A percentile compares a stretch with the other conserved stretches of the same genome.
Conservation (phyloP, 2,797 vertebrate species). For the Lutjanus campechanus region DNA sequence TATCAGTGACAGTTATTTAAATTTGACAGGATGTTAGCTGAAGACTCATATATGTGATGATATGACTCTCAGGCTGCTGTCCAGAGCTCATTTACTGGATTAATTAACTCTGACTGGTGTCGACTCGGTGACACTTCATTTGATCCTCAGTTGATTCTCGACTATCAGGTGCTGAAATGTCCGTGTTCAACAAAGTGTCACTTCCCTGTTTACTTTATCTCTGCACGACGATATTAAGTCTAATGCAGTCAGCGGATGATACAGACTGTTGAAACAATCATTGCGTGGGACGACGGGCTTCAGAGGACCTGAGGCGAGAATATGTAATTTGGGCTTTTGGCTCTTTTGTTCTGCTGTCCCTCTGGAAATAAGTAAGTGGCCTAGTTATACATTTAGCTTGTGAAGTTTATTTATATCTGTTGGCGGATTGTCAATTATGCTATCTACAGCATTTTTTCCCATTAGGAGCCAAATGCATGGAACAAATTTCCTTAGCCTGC, state of each 20-base stretch:
- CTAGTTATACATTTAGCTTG: constrained; percentile 47
- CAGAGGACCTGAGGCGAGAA: constrained; percentile 21
- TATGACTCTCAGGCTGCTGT: constrained; percentile 29
- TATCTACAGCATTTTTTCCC: constrained; percentile 35
- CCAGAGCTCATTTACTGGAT: constrained; percentile 23
- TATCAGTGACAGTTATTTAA: constrained; percentile 30
- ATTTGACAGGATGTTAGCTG: constrained; percentile 28
- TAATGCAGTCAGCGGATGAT: neutral
- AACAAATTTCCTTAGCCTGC: constrained; percentile 22
- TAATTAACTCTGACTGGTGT: constrained; percentile 43
- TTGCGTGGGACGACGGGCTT: constrained; percentile 6
- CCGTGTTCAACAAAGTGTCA: neutral
- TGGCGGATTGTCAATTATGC: constrained; percentile 52
- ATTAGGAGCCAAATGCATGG: constrained; percentile 33
- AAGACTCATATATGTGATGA: constrained; percentile 13
- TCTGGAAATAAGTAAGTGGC: constrained; percentile 50
- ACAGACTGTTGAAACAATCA: constrained; percentile 5
- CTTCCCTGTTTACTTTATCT: constrained; percentile 5
- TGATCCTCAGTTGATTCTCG: neutral
- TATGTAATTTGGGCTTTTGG: constrained; percentile 32
- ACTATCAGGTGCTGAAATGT: constrained; percentile 19
- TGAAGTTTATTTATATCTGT: constrained; percentile 60
- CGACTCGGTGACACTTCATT: constrained; percentile 12
- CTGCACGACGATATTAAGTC: neutral
- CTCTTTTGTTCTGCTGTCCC: constrained; percentile 36